Conservation (phyloP, 2,888 invertebrate genomes). For the Ochropleura plecta region DNA sequence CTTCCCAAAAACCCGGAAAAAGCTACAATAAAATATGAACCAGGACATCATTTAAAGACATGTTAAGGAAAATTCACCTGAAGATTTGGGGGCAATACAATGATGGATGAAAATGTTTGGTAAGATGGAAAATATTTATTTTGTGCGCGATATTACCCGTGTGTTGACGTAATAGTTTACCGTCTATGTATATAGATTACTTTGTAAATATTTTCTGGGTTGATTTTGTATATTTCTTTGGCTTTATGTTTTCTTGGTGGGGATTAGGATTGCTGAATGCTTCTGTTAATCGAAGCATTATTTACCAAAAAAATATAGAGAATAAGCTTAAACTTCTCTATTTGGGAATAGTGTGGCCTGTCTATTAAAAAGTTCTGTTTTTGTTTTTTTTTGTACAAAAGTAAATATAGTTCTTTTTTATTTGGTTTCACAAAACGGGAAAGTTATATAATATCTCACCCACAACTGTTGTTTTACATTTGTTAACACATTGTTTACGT, state of each 20-base stretch:
- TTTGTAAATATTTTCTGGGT: conserved; percentile 47
- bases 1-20: conserved; percentile 11
- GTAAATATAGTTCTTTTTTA: too few species aligned
- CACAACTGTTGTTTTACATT: too few species aligned
- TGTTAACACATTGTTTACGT: too few species aligned
- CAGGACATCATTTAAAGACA: conserved; percentile 31
- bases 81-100: conserved; percentile 50
- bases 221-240: conserved; percentile 17
- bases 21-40: conserved; percentile 30
- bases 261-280: neutral
- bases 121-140: conserved; percentile 62
- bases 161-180: conserved; percentile 50
- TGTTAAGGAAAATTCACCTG: conserved; percentile 47
- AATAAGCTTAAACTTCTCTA: too few species aligned
- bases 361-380: too few species aligned
- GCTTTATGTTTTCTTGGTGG: neutral
- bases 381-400: too few species aligned
- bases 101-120: conserved; percentile 60
- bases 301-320: neutral
- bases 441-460: too few species aligned
- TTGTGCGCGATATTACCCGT: conserved; percentile 54
- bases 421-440: too few species aligned
- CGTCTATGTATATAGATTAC: conserved; percentile 33
- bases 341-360: too few species aligned
- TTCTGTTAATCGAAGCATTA: neutral